Evolutionary conservation across 1,140 invertebrate genomes (phyloP).

Genomic region (Aplysia californica): DNA sequence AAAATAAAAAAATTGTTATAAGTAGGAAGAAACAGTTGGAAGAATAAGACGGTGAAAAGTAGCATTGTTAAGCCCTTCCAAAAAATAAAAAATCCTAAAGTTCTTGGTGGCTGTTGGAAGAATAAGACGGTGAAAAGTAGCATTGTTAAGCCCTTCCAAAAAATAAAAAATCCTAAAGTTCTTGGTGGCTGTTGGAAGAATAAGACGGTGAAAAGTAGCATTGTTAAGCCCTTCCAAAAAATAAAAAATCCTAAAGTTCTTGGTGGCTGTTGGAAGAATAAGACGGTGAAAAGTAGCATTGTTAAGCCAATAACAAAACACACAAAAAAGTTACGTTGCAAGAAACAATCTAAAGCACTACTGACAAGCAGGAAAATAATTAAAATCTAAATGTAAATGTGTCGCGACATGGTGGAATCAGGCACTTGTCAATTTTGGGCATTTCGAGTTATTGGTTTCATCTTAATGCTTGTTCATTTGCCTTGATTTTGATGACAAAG

Average conservation of each 20-base stretch:
- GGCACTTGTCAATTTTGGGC: no score
- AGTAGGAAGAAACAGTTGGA: neutral
- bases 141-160: neutral
- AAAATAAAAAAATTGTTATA: neutral
- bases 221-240: neutral
- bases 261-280: neutral
- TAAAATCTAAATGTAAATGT: no score
- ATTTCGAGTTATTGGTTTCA: no score
- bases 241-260: neutral
- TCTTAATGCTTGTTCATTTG: no score
- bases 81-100: neutral
- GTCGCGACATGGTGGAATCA: no score
- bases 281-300: neutral
- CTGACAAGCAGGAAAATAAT: neutral
- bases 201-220: neutral
- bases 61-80: neutral
- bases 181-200: neutral
- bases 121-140: neutral
- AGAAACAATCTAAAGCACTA: no score
- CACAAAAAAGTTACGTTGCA: no score
- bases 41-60: neutral
- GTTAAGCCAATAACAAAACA: no score
- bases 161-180: neutral
- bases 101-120: neutral
- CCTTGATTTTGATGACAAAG: no score